These are phyloP conservation scores for Pimpla rufipes DNA, from an alignment of 2,888 invertebrate genomes.

Conservation along the genomic window DNA sequence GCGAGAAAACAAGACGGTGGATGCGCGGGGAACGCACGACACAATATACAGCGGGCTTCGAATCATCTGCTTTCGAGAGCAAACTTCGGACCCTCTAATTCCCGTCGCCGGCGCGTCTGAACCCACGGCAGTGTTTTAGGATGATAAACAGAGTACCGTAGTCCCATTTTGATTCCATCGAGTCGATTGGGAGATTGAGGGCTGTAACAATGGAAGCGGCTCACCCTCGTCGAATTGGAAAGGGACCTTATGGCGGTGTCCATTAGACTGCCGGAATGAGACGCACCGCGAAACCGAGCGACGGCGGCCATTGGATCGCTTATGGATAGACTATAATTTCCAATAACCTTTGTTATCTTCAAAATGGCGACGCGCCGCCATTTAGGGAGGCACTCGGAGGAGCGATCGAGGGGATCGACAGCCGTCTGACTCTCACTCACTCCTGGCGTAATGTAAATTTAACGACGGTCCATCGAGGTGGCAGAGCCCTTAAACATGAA, in stretches of 20 bases:
- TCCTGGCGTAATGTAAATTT: no score
- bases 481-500: no score
- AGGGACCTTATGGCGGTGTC: not conserved
- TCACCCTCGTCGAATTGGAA: not conserved
- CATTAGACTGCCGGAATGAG: not conserved
- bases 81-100: slow-evolving; percentile 15
- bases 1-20: slow-evolving; percentile 27
- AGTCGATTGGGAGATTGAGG: slow-evolving; percentile 5
- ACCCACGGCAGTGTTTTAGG: slow-evolving; percentile 1
- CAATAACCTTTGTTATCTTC: not conserved
- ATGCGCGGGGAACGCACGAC: not conserved
- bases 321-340: not conserved
- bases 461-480: no score
- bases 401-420: no score
- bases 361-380: not conserved
- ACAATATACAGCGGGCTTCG: not conserved
- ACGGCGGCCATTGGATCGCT: not conserved
- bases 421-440: no score
- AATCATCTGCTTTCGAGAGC: slow-evolving; percentile 1
- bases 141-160: not conserved
- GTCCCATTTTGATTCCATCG: not conserved
- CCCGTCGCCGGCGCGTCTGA: not conserved
- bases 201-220: slow-evolving; percentile 11
- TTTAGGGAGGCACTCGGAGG: not conserved
- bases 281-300: not conserved